Percentiles rank a stretch among this genome's conserved stretches.
phyloP scores from a whole-genome alignment of 2,113 vertebrate genomes.

The Saiga tatarica region DNA sequence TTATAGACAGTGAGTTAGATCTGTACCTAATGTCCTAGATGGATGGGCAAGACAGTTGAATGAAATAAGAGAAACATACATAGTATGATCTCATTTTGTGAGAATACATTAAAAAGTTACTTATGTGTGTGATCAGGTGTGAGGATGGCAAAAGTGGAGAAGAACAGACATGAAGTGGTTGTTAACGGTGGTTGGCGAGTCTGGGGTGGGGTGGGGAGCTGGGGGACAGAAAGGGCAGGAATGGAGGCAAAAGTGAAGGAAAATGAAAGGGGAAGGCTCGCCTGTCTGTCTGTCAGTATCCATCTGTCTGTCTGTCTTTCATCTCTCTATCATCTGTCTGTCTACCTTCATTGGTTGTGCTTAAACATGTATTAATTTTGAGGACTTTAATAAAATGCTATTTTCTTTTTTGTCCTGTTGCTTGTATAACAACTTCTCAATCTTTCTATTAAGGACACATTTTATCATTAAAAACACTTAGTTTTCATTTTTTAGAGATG shows the following conservation, averaged over 20 bases:
- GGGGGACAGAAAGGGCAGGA: not conserved
- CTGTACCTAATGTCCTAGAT: not conserved
- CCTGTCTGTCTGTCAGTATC: not conserved
- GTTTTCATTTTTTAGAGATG: not conserved
- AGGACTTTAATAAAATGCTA: not conserved
- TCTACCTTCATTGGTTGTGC: not conserved
- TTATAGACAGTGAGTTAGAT: not conserved
- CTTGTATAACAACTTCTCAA: not conserved
- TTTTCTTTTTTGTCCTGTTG: not conserved
- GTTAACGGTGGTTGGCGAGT: not conserved
- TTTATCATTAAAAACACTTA: constrained; percentile 12
- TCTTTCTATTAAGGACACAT: not conserved
- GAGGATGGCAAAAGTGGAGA: not conserved
- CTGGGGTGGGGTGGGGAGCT: not conserved
- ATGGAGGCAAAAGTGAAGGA: not conserved
- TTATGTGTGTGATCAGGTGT: not conserved
- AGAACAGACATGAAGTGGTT: not conserved
- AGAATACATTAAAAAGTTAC: not conserved
- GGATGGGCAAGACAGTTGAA: not conserved
- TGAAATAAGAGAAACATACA: constrained; percentile 1
- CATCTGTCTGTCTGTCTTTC: not conserved
- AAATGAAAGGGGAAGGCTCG: not conserved
- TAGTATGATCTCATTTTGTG: not conserved
- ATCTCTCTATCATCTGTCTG: not conserved
- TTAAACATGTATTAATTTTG: not conserved